These are phyloP conservation scores for Diceros bicornis DNA, from an alignment of 2,797 vertebrate species.

Conservation along the genomic window DNA sequence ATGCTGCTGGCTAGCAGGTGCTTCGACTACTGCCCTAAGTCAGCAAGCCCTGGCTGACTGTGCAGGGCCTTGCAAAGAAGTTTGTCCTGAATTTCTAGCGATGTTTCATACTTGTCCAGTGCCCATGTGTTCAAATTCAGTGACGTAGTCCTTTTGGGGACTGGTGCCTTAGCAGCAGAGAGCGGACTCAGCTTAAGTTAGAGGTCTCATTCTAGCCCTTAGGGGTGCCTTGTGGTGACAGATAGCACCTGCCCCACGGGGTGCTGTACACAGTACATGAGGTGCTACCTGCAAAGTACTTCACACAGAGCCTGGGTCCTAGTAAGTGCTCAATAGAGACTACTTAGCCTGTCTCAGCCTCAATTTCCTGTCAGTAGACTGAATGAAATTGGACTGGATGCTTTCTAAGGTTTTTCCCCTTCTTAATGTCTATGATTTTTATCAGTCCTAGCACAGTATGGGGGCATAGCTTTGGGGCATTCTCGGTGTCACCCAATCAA, in stretches of 20 bases:
- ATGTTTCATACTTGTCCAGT: too few species aligned
- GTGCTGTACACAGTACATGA: accelerated
- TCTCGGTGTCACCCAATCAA: conserved; percentile 52
- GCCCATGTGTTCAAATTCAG: background rate
- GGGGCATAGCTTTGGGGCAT: conserved; percentile 56
- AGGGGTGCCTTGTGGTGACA: background rate
- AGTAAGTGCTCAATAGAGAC: background rate
- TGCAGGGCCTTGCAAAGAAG: background rate
- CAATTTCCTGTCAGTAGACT: background rate
- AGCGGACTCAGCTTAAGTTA: background rate
- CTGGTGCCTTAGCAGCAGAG: background rate
- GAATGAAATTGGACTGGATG: background rate
- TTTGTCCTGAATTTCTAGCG: background rate
- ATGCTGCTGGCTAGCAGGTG: too few species aligned
- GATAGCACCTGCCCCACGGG: accelerated
- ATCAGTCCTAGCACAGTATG: background rate
- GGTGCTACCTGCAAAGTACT: background rate
- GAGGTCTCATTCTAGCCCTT: background rate
- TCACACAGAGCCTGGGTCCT: accelerated
- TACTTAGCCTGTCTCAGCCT: background rate
- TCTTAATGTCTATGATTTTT: background rate
- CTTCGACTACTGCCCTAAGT: background rate
- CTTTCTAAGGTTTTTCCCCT: background rate
- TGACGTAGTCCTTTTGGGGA: background rate
- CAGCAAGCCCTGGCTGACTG: background rate